Conservation (phyloP, 2,888 invertebrate species). For the Coleophora flavipennella region DNA sequence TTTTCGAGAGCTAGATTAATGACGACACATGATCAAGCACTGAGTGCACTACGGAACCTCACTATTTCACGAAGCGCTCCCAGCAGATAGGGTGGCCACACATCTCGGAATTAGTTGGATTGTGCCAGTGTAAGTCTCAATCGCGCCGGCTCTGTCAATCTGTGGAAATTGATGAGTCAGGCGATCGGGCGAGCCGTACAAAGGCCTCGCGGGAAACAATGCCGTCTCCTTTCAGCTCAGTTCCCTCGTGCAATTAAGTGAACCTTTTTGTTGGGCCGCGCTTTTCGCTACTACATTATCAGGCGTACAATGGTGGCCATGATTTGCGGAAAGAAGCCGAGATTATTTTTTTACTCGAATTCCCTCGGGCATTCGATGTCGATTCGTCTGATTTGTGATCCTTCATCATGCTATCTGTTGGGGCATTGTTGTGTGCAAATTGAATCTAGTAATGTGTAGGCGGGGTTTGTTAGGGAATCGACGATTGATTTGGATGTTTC, state of each 20-base stretch:
- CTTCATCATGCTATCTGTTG: slow-evolving; percentile 44
- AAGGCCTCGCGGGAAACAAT: slow-evolving; percentile 63
- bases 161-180: slow-evolving; percentile 64
- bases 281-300: slow-evolving; percentile 62
- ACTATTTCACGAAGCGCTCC: slow-evolving; percentile 15
- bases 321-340: slow-evolving; percentile 62
- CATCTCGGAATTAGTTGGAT: slow-evolving; percentile 24
- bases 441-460: slow-evolving; percentile 24
- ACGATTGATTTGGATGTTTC: too few relatives aligned
- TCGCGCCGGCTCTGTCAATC: slow-evolving; percentile 44
- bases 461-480: not conserved
- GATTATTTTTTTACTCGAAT: slow-evolving; percentile 49
- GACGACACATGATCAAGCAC: slow-evolving; percentile 22
- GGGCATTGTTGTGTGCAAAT: slow-evolving; percentile 43
- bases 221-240: slow-evolving; percentile 49
- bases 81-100: slow-evolving; percentile 8
- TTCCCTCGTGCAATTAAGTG: slow-evolving; percentile 65
- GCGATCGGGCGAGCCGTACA: slow-evolving; percentile 42
- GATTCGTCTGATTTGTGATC: slow-evolving; percentile 50
- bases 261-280: slow-evolving; percentile 58
- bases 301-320: slow-evolving; percentile 58
- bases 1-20: slow-evolving; percentile 27
- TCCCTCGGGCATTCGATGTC: slow-evolving; percentile 34
- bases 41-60: slow-evolving; percentile 9
- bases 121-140: slow-evolving; percentile 40